Evolutionary conservation across 2,888 invertebrate genomes (phyloP), one percentile per base, ranked within the genome.

Genomic region (Steromphala cineraria): DNA sequence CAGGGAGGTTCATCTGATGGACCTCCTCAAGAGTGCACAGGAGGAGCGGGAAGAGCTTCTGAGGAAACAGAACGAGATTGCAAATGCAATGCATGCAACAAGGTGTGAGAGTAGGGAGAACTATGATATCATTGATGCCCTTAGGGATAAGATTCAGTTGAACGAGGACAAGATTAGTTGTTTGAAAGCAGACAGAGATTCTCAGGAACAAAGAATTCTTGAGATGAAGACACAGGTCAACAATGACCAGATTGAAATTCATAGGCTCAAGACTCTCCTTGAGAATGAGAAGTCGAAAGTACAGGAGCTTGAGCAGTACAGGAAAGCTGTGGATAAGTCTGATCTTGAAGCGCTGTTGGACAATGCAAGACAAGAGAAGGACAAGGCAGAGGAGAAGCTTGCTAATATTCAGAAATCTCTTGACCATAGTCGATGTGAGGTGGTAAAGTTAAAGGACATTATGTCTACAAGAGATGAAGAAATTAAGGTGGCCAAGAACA

Each of bases 231-330:
- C 97, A 90, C 95, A 96, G 85, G 95, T 96, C 52, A 96, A 96
- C 2, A 96, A 96, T 82, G 95, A 96, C 31, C 96, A 96, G 90
- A 96, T 97, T 86, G 98, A 98, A 94, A 95, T 97, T 75, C 95
- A 96, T 88, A 95, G 97, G 74, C 94, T 97, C 85, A 95, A 95
- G 21, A 96, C 96, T 77, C 94, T 97, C 81, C 94, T 98, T 21
- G 97, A 97, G 84, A 96, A 96, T 92, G 97, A 97, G 8, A 95
- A 96, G 89, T 96, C 96, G 4, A 97, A 98, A 95, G 96, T 96
- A 83, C 84, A 89, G 81, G 96, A 97, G 90, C 92, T 96, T 80
- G 92, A 93, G 83, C 90, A 91, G 77, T 91, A 90, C 55, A 88
- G 92, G 53, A 96, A 96, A 79, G 94, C 96, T 46, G 95, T 95